These are phyloP conservation scores for Esox niger DNA, from an alignment of 2,113 vertebrate species.

Conservation along the genomic window DNA sequence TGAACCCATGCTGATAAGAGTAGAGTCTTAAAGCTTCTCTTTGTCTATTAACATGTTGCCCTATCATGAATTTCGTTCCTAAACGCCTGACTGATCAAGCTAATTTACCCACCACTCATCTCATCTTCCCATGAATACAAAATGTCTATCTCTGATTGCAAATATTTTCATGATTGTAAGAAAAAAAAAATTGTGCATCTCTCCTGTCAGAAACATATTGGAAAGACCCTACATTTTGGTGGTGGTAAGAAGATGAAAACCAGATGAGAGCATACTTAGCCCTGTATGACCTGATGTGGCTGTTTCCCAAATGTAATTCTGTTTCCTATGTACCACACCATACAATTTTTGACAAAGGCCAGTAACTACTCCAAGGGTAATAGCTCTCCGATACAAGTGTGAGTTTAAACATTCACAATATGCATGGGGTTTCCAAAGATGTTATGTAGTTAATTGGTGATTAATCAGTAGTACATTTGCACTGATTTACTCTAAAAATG, in stretches of 20 bases:
- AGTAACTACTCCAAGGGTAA: neutral
- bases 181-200: neutral
- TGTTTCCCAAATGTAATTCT: neutral
- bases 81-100: slow-evolving; percentile 18
- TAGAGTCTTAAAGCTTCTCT: slow-evolving; percentile 16
- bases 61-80: neutral
- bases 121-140: no score
- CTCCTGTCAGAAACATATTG: slow-evolving; percentile 5
- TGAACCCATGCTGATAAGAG: slow-evolving; percentile 14
- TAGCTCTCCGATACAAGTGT: neutral
- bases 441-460: no score
- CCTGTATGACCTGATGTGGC: slow-evolving; percentile 33
- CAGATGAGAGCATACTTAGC: slow-evolving; percentile 36
- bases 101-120: slow-evolving; percentile 13
- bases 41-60: neutral
- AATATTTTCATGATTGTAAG: no score
- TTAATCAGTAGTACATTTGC: no score
- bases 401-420: no score
- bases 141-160: no score
- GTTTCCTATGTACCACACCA: no score
- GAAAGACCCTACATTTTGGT: neutral
- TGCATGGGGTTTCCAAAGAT: no score
- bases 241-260: slow-evolving; percentile 25
- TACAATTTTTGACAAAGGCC: no score
- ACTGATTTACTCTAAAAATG: no score